Evolutionary conservation across 1,140 invertebrate genomes (phyloP), one percentile per base, ranked within the genome.

Genomic region (Drosophila malerkotliana): DNA sequence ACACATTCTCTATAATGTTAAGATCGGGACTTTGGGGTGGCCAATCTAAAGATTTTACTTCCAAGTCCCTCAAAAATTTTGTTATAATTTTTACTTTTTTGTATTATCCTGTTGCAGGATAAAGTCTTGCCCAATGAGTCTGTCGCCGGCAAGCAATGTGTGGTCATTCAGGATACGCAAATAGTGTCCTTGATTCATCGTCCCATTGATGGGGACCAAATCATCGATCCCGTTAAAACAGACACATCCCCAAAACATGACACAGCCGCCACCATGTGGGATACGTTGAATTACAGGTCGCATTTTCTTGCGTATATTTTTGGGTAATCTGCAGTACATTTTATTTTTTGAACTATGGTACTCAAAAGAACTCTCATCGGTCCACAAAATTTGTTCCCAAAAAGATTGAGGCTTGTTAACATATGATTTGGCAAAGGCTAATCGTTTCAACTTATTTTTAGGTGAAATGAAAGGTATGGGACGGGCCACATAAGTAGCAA

Each of bases 61-160:
- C 10, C 34, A 37, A 37, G 12, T 37, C 34, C 53, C 2, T 56
- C 3, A 56, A 56, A 14, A 44, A 56, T 1, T 0, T 14, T 1
- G 14, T 44, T 6, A 44, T 44, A 8, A 41, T 45, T 45, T 45
- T 30, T 3, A 8, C 54, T 30, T 56, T 45, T 1, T 45, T n/a
- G 28, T 41, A 32, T 57, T 69, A 37, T 69, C 51, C 56, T 69
- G 66, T 28, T 69, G 57, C 15, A 69, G 34, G 15, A 61, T 67
- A 59, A 59, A 59, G 26, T 21, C 32, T 18, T 48, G 24, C 26
- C 52, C 7, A 49, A 51, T 30, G 28, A 55, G 32, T 4, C 10
- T 54, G 24, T 61, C 51, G 1, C 66, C 52, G 9, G 44, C 30
- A 28, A 4, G 10, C 0, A 71, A 62, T 56, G 58, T 52, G 30